Evolutionary conservation across 2,797 vertebrate species (phyloP), one percentile per base, ranked within the genome.

Genomic region (Loris lydekkerianus): DNA sequence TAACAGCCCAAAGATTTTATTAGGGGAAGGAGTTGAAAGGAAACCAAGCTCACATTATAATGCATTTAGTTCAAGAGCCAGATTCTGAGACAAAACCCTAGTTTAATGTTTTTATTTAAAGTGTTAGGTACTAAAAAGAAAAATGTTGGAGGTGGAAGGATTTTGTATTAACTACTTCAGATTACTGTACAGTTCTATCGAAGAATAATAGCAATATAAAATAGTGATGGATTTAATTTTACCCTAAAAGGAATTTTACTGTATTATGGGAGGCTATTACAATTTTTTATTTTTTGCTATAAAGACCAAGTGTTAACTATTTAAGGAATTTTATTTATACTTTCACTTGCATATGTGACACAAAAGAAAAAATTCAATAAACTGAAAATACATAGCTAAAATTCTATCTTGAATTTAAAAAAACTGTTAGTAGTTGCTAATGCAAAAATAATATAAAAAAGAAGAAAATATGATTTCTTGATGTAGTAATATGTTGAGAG

Each of bases 381-480:
- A 76, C 18, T 89, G 75, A 81, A 96, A 97, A 37, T 72, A 46
- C 3, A 60, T 20, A 81, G 34, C 75, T 89, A 90, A 95, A 95
- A 93, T 77, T 96, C 34, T 34, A 18, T 75, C 9, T 63, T 23
- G 46, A 18, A 76, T 77, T 95, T 92, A 72, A 93, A 93, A 96
- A 93, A 96, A 61, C 3, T 4, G 72, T 73, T 90, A 90, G 46
- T 53, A 56, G 3, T 76, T 95, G 29, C 67, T 88, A 70, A 56
- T 13, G 21, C 20, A 82, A 60, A 60, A 70, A 75, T 37, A 81
- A 89, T 56, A 63, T 65, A 15, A 43, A 70, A 93, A 89, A 23
- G 21, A 81, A 93, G 56, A 56, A 92, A 89, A 46, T 88, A 7
- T 13, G 1, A 43, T 77, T 87, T 96, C 69, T 92, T 78, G 34